phyloP scores from a whole-genome alignment of 2,797 vertebrate genomes.

The Rhyacichthys aspro region DNA sequence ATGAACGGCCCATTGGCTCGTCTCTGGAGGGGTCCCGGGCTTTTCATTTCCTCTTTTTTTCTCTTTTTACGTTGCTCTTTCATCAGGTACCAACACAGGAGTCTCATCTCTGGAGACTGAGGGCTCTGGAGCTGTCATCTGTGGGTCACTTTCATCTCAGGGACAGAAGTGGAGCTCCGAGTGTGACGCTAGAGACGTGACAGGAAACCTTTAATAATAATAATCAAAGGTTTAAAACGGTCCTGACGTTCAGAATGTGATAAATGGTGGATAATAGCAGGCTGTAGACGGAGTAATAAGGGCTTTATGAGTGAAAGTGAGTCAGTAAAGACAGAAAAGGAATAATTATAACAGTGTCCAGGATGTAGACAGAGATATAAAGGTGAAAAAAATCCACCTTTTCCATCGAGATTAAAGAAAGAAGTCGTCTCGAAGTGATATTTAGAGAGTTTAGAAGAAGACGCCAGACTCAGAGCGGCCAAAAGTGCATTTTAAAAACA shows the following conservation, averaged over 20 bases:
- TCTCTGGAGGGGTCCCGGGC: constrained; percentile 8
- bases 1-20: constrained; percentile 33
- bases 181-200: neutral
- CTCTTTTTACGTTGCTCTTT: constrained; percentile 9
- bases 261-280: neutral
- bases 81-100: constrained; percentile 2
- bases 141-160: neutral
- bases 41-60: constrained; percentile 15
- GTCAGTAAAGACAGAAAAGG: too few relatives aligned
- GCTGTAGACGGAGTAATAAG: too few relatives aligned
- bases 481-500: too few relatives aligned
- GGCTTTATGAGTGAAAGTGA: too few relatives aligned
- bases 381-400: too few relatives aligned
- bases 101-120: constrained; percentile 2
- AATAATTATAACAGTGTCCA: too few relatives aligned
- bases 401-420: too few relatives aligned
- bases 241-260: neutral
- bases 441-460: too few relatives aligned
- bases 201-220: neutral
- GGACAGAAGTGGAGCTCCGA: neutral
- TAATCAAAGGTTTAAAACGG: constrained; percentile 1
- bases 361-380: too few relatives aligned
- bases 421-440: too few relatives aligned
- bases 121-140: neutral
- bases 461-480: too few relatives aligned